These are phyloP conservation scores for Abrostola tripartita DNA, from an alignment of 2,888 invertebrate species.

Conservation along the genomic window DNA sequence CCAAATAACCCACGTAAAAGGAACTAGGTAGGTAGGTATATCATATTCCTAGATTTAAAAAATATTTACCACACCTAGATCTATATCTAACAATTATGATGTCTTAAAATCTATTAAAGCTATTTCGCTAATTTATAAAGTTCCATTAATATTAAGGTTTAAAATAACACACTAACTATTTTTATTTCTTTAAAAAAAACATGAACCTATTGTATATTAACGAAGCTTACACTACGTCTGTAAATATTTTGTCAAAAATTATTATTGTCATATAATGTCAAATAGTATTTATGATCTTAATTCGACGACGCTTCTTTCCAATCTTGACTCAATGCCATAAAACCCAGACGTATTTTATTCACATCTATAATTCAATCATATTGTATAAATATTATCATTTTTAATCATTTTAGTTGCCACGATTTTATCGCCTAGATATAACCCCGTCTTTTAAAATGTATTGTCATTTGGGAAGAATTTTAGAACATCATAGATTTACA, in stretches of 20 bases:
- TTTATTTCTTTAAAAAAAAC: constrained; percentile 38
- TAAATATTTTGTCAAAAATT: constrained; percentile 68
- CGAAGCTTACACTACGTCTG: constrained; percentile 57
- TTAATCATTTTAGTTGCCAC: constrained; percentile 21
- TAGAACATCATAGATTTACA: constrained; percentile 45
- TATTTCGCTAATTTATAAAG: constrained; percentile 78
- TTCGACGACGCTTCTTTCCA: background rate
- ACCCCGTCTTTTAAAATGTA: constrained; percentile 30
- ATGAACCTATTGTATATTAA: constrained; percentile 54
- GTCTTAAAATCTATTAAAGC: constrained; percentile 84
- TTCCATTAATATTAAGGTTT: constrained; percentile 36
- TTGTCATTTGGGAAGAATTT: constrained; percentile 52
- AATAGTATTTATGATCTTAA: constrained; percentile 15
- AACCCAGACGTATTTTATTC: constrained; percentile 16
- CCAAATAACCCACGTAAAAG: constrained; percentile 44
- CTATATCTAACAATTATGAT: constrained; percentile 52
- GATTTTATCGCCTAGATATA: constrained; percentile 44
- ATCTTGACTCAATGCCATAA: constrained; percentile 4
- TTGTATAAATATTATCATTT: constrained; percentile 14
- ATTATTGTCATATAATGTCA: constrained; percentile 50
- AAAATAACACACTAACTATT: constrained; percentile 33
- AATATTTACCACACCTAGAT: constrained; percentile 57
- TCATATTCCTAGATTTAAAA: constrained; percentile 48
- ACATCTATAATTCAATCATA: constrained; percentile 9
- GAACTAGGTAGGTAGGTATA: constrained; percentile 45